Percentiles rank a stretch among this genome's conserved stretches.
Conservation (phyloP, 2,888 invertebrate species). For the Nomada goodeniana region DNA sequence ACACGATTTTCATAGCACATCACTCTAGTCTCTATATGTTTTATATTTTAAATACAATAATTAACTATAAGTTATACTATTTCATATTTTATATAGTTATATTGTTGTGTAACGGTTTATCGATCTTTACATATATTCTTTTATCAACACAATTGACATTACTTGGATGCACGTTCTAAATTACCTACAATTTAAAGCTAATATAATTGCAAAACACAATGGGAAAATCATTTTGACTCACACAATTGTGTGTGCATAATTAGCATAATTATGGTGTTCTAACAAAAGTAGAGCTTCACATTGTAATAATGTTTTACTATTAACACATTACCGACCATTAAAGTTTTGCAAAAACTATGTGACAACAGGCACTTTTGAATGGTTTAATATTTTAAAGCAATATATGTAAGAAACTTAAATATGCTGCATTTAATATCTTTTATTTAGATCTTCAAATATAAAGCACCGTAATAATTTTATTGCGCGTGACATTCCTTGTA, state of each 20-base stretch:
- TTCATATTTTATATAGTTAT: slow-evolving; percentile 22
- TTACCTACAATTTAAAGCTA: not conserved
- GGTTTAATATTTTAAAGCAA: no score
- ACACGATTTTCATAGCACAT: slow-evolving; percentile 63
- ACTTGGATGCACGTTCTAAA: not conserved
- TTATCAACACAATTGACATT: slow-evolving; percentile 7
- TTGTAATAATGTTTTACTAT: slow-evolving; percentile 55
- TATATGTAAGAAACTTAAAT: no score
- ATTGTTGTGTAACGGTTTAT: not conserved
- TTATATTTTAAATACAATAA: slow-evolving; percentile 57
- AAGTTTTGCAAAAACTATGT: no score
- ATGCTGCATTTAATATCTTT: no score
- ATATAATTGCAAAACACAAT: slow-evolving; percentile 31
- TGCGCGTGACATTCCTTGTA: no score
- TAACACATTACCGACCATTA: slow-evolving; percentile 14
- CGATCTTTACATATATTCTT: slow-evolving; percentile 4
- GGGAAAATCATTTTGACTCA: slow-evolving; percentile 12
- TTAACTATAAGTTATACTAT: slow-evolving; percentile 30
- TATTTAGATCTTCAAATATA: no score
- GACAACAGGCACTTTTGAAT: no score
- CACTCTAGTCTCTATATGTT: slow-evolving; percentile 72
- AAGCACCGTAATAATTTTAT: no score
- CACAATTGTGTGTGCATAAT: not conserved
- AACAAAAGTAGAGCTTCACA: slow-evolving; percentile 15
- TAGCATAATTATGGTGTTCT: slow-evolving; percentile 16